Conservation (phyloP, 2,888 invertebrate genomes). For the Lacanobia wlatinum region DNA sequence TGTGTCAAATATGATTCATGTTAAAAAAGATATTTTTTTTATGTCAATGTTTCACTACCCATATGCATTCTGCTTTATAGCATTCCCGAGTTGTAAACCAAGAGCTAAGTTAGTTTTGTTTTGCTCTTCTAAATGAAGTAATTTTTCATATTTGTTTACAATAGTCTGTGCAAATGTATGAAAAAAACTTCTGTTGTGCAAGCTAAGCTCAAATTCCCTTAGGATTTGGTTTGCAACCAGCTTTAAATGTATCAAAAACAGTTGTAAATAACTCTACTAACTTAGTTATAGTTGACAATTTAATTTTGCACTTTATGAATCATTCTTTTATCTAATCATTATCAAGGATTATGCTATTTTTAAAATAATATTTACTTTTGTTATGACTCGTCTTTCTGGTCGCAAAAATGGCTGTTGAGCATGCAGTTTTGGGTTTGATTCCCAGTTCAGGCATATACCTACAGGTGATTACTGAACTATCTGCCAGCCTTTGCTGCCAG, state of each 20-base stretch:
- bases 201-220: not conserved
- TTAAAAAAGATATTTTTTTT: not conserved
- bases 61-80: not conserved
- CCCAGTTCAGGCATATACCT: not conserved
- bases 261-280: slow-evolving; percentile 35
- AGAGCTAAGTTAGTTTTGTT: not conserved
- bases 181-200: not conserved
- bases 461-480: no score
- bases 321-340: slow-evolving; percentile 22
- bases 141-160: not conserved
- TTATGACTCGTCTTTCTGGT: slow-evolving; percentile 15
- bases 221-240: not conserved
- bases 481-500: no score
- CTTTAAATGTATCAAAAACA: not conserved
- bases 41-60: not conserved
- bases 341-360: slow-evolving; percentile 35
- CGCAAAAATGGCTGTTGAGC: not conserved
- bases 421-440: not conserved
- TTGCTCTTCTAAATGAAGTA: not conserved
- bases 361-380: slow-evolving; percentile 27
- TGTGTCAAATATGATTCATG: not conserved
- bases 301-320: slow-evolving; percentile 3
- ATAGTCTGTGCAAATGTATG: not conserved
- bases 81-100: not conserved
- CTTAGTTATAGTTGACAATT: not conserved